Percentiles rank a stretch among this genome's conserved stretches.
phyloP scores from a whole-genome alignment of 2,113 vertebrate genomes.

The Austrofundulus limnaeus region DNA sequence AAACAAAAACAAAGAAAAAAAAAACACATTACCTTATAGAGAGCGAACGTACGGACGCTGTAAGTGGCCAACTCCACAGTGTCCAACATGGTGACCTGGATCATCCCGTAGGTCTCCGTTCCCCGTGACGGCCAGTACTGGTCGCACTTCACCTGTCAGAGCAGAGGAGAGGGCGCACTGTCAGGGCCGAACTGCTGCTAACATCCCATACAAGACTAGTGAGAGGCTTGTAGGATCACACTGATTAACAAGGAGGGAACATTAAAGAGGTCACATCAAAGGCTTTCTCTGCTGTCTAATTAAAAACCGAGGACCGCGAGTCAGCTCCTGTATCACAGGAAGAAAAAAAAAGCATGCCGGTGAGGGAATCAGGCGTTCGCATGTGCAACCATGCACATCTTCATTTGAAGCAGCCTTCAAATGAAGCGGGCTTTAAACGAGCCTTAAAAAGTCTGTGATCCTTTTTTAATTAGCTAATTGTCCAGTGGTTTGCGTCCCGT shows the following conservation, averaged over 20 bases:
- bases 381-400: constrained; percentile 28
- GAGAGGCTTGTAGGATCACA: constrained; percentile 52
- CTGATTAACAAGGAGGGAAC: constrained; percentile 63
- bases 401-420: constrained; percentile 34
- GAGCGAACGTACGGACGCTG: constrained; percentile 90
- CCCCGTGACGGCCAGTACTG: constrained; percentile 95
- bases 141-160: constrained; percentile 91
- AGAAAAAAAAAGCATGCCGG: constrained; percentile 9
- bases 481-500: constrained; percentile 33
- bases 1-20: constrained; percentile 29
- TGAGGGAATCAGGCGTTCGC: constrained; percentile 11
- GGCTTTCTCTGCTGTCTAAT: constrained; percentile 57
- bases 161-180: constrained; percentile 30
- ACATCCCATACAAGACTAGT: constrained; percentile 18
- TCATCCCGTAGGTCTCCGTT: constrained; percentile 92
- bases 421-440: constrained; percentile 51
- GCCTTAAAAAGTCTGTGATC: constrained; percentile 54
- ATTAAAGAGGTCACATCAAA: constrained; percentile 63
- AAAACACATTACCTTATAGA: constrained; percentile 86
- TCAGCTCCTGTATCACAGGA: constrained; percentile 34
- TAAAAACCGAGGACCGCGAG: constrained; percentile 49
- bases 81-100: constrained; percentile 93
- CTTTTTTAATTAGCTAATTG: constrained; percentile 61
- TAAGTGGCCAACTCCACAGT: constrained; percentile 93
- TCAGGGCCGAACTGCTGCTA: constrained; percentile 36